Base-by-base conservation (phyloP, 2,797 vertebrate genomes). In the Distichodus sexfasciatus region DNA sequence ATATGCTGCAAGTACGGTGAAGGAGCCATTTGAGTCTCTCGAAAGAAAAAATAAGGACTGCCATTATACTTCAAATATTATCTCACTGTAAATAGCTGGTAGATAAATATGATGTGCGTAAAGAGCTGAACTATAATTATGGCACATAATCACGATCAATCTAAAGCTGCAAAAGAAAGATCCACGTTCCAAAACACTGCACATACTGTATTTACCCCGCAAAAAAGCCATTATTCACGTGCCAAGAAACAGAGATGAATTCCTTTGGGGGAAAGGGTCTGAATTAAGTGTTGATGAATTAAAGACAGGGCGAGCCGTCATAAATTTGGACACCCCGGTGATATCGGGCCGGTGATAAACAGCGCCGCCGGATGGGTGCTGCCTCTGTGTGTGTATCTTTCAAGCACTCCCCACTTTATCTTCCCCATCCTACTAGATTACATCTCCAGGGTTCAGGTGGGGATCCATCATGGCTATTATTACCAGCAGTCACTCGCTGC, bases 231-330 rank as follows among this genome's bases (percentile, higher is more conserved):
- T 79, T 79, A 69, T 76, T 75, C 78, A 78, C 70, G 72, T 86
- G 86, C 76, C 73, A 84, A 84, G 83, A 87, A 85, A 90, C 84
- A 85, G 80, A 83, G 83, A 87, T 78, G 75, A 85, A 89, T 88
- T 82, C 76, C 66, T 59, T 33, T 35, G 53, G 46, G 65, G 67
- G 68, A 69, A 48, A 70, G 77, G 74, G 76, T 80, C 76, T 82
- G 80, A 86, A 85, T 90, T 91, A 91, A 91, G 88, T 83, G 83
- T 87, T 92, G 90, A 92, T 91, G 82, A 89, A 91, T 91, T 90
- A 88, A 87, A 87, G 85, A 85, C 76, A 77, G 82, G 74, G 81
- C 29, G 76, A 84, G 87, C 87, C 84, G 82, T 89, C 89, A 90
- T 92, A 88, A 86, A 90, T 91, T 87, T 75, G 84, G 86, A 87